Evolutionary conservation across 2,888 invertebrate species (phyloP).

Genomic region (Cyclophora albipunctata): DNA sequence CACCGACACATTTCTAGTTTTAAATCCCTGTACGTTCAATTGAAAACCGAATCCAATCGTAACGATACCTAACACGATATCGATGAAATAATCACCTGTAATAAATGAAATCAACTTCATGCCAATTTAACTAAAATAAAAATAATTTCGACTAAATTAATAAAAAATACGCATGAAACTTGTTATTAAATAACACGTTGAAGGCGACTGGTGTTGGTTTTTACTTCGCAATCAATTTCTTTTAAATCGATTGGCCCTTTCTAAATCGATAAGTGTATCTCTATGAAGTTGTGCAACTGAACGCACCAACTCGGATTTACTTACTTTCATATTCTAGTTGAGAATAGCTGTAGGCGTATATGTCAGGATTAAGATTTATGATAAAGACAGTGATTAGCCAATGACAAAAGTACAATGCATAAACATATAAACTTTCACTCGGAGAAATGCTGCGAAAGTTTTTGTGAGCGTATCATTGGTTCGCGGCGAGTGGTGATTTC

Average conservation of each 20-base stretch:
- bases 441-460: slow-evolving; percentile 63
- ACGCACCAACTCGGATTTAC: slow-evolving; percentile 27
- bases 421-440: slow-evolving; percentile 56
- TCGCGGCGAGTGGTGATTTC: slow-evolving; percentile 37
- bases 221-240: too few relatives aligned
- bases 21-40: slow-evolving; percentile 22
- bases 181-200: slow-evolving; percentile 1
- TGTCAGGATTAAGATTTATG: slow-evolving; percentile 56
- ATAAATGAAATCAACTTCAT: slow-evolving; percentile 32
- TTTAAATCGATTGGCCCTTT: too few relatives aligned
- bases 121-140: slow-evolving; percentile 21
- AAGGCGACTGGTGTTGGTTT: too few relatives aligned
- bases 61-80: slow-evolving; percentile 39
- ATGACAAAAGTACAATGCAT: slow-evolving; percentile 66
- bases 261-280: too few relatives aligned
- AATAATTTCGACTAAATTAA: slow-evolving; percentile 9
- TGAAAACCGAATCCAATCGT: slow-evolving; percentile 44
- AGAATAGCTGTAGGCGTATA: slow-evolving; percentile 49
- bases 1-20: not conserved
- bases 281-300: slow-evolving; percentile 33
- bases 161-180: slow-evolving; percentile 1
- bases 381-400: slow-evolving; percentile 57
- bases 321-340: slow-evolving; percentile 50
- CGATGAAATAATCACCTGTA: slow-evolving; percentile 44
- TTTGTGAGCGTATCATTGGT: slow-evolving; percentile 17